These are phyloP conservation scores for Ceramica pisi DNA, from an alignment of 2,888 invertebrate genomes.

Conservation along the genomic window DNA sequence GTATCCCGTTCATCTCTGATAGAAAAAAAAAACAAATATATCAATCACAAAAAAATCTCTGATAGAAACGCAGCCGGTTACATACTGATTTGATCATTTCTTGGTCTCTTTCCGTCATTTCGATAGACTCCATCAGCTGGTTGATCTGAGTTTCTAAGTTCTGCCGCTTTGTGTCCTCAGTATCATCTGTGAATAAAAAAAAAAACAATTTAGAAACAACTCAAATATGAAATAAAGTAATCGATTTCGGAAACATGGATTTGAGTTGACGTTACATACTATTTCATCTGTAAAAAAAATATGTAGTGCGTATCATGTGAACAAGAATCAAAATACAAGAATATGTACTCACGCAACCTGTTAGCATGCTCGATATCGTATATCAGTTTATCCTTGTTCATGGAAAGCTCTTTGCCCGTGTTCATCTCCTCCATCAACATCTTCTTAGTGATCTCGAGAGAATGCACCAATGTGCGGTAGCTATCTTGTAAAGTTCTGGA, in stretches of 20 bases:
- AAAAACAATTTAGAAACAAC: background rate
- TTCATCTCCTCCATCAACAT: slow-evolving; percentile 92
- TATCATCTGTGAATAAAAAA: slow-evolving; percentile 81
- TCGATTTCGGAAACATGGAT: too few relatives aligned
- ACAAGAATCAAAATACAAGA: too few relatives aligned
- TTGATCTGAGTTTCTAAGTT: slow-evolving; percentile 89
- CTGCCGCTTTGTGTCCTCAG: slow-evolving; percentile 88
- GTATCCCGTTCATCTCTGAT: too few relatives aligned
- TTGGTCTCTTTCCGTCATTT: slow-evolving; percentile 92
- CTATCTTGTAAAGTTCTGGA: slow-evolving; percentile 91
- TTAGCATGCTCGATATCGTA: slow-evolving; percentile 89
- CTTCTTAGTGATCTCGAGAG: slow-evolving; percentile 93
- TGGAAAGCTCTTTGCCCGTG: slow-evolving; percentile 92
- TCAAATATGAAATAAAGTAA: too few relatives aligned
- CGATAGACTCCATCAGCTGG: slow-evolving; percentile 90
- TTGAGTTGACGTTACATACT: too few relatives aligned
- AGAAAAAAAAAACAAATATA: too few relatives aligned
- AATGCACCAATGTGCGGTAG: slow-evolving; percentile 89
- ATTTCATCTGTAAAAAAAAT: too few relatives aligned
- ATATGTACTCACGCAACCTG: slow-evolving; percentile 78
- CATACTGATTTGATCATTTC: slow-evolving; percentile 85
- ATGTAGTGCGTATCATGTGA: too few relatives aligned
- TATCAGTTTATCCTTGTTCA: slow-evolving; percentile 90
- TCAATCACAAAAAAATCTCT: too few relatives aligned
- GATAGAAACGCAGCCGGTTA: too few relatives aligned